A percentile compares a stretch with the other conserved stretches of the same genome.
Evolutionary conservation across 2,888 invertebrate species (phyloP).

Genomic region (Epistrophe eligans): DNA sequence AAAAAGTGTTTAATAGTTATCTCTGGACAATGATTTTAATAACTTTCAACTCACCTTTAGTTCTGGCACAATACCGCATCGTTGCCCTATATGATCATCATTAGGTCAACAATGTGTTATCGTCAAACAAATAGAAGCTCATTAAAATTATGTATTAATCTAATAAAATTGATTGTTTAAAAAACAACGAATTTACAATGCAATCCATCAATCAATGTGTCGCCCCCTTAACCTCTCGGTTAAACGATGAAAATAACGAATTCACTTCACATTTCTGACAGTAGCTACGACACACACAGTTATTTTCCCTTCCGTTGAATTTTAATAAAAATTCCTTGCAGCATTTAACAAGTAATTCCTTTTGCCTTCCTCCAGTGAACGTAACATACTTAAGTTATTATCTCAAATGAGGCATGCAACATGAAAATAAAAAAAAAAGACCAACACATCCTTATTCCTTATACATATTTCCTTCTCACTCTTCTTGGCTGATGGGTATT

Average conservation of each 20-base stretch:
- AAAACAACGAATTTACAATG: background rate
- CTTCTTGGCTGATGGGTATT: background rate
- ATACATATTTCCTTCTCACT: background rate
- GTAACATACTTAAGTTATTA: constrained; percentile 72
- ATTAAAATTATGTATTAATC: constrained; percentile 6
- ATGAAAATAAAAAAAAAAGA: constrained; percentile 33
- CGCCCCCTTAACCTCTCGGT: background rate
- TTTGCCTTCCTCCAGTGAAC: constrained; percentile 28
- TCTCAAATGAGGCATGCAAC: constrained; percentile 56
- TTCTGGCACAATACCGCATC: too few species aligned
- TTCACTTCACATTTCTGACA: constrained; percentile 25
- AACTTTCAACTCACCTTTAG: too few species aligned
- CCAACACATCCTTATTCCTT: background rate
- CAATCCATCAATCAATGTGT: constrained; percentile 15
- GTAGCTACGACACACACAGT: constrained; percentile 11
- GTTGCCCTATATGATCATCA: too few species aligned
- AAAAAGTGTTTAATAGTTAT: too few species aligned
- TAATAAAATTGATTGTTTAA: background rate
- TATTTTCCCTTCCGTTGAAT: constrained; percentile 46
- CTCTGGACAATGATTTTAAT: too few species aligned
- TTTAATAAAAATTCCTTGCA: constrained; percentile 57
- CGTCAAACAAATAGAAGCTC: background rate
- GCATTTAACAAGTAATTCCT: constrained; percentile 65
- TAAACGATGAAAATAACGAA: constrained; percentile 1
- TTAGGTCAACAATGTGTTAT: background rate